Evolutionary conservation across 2,113 vertebrate genomes (phyloP), one percentile per base, ranked within the genome.

Genomic region (Otus sunia): DNA sequence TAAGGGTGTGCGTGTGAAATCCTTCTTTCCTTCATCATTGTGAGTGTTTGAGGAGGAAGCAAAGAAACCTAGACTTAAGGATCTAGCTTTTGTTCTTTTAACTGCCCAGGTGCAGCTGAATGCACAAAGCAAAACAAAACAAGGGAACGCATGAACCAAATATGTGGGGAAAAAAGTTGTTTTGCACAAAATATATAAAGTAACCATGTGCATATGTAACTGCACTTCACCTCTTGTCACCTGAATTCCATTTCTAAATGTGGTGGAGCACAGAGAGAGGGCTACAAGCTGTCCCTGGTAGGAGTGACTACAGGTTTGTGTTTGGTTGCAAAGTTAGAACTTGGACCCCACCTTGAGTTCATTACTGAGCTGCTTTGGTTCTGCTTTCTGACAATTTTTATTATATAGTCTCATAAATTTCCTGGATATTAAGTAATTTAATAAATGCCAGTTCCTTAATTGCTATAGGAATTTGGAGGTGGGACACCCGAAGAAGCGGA

Each of bases 141-240:
- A 5, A 53, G 34, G 1, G 25, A 64, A 10, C 2, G 3, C 10
- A 14, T 5, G 6, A 36, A 45, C 26, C 5, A 4, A 15, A 3
- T 22, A 6, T 5, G 21, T 27, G 7, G 22, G 34, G 6, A 3
- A 17, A 5, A 11, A 56, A 52, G 49, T 20, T 76, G 22, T n/a
- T 90, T 76, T 37, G 21, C 13, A 4, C 3, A 0, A 29, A 39
- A 12, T 26, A 1, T 0, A 0, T 15, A 6, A 53, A 53, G 21
- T 34, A 26, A 7, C 39, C 1, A 0, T 1, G 1, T 6, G 3
- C 1, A 1, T 3, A 0, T 6, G 11, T 19, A 18, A 22, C 23
- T 3, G 2, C 2, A 0, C 4, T 50, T 49, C 34, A 37, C 21
- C 34, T 53, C 55, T 25, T 27, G 10, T 14, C 18, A 2, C 10